These are phyloP conservation scores for Percopsis omiscomaycus DNA, from an alignment of 2,797 vertebrate species.

Conservation along the genomic window DNA sequence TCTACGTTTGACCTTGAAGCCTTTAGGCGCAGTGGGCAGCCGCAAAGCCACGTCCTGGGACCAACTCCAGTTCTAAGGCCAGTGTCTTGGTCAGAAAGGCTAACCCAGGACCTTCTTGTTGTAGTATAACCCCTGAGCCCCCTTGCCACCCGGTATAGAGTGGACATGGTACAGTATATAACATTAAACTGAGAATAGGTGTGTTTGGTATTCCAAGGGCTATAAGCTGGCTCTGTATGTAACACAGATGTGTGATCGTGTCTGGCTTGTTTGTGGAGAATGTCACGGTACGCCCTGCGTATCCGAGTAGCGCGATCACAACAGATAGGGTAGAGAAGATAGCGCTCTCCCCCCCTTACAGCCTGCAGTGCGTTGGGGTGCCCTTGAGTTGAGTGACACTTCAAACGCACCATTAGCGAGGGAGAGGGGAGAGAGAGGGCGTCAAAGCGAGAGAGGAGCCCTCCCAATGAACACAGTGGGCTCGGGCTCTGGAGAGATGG, in stretches of 20 bases:
- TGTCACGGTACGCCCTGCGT: not conserved
- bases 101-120: no score
- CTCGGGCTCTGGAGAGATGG: constrained; percentile 56
- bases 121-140: no score
- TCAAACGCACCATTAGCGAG: constrained; percentile 76
- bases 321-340: constrained; percentile 34
- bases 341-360: constrained; percentile 37
- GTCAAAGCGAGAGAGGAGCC: constrained; percentile 67
- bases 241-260: not conserved
- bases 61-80: no score
- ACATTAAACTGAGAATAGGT: no score
- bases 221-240: no score
- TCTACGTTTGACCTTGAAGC: no score
- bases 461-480: constrained; percentile 59
- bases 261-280: not conserved
- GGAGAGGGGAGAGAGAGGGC: constrained; percentile 55
- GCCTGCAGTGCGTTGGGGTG: constrained; percentile 63
- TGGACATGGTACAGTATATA: no score
- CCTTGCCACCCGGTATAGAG: no score
- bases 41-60: no score
- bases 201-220: no score
- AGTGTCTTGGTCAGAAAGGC: no score
- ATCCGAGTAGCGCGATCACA: constrained; percentile 12
- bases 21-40: no score
- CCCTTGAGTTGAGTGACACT: constrained; percentile 78